Conservation (phyloP, 2,113 vertebrate genomes). For the Caranx ignobilis region DNA sequence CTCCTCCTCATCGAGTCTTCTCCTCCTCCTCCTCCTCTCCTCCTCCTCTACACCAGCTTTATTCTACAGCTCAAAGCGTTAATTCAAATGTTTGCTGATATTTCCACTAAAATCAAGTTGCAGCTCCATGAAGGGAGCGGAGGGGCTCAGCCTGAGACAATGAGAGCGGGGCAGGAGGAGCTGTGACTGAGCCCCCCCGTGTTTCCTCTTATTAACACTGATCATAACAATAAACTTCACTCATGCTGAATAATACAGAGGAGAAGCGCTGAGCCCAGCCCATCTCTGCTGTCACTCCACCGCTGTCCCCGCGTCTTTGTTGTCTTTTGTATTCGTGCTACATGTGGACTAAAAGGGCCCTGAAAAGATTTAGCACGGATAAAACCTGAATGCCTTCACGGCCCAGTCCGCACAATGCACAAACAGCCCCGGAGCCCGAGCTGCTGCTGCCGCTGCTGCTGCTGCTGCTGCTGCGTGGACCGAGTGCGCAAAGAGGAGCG, state of each 20-base stretch:
- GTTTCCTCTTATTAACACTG: too few species aligned
- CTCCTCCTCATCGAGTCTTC: too few species aligned
- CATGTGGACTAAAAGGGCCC: conserved; percentile 71
- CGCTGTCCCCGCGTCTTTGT: conserved; percentile 79
- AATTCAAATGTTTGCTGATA: conserved; percentile 5
- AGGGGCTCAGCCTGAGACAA: conserved; percentile 16
- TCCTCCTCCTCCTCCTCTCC: neutral
- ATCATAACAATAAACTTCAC: too few species aligned
- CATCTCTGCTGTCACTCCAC: conserved; percentile 78
- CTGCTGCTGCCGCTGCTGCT: conserved; percentile 1
- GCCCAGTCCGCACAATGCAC: conserved; percentile 62
- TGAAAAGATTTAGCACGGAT: conserved; percentile 80
- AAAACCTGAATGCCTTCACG: conserved; percentile 78
- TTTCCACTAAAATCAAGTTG: conserved; percentile 37
- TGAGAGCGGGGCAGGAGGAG: conserved; percentile 5
- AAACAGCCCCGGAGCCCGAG: conserved; percentile 45
- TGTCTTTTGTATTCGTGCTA: conserved; percentile 74
- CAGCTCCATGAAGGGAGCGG: too few species aligned
- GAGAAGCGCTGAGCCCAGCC: conserved; percentile 59
- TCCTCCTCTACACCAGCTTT: neutral
- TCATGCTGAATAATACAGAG: conserved; percentile 16
- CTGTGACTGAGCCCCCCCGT: neutral
- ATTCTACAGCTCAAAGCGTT: neutral
- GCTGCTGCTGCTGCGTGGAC: conserved; percentile 13
- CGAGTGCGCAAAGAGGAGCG: conserved; percentile 36